Conservation (phyloP, 2,888 invertebrate genomes). For the Tipula helvola region DNA sequence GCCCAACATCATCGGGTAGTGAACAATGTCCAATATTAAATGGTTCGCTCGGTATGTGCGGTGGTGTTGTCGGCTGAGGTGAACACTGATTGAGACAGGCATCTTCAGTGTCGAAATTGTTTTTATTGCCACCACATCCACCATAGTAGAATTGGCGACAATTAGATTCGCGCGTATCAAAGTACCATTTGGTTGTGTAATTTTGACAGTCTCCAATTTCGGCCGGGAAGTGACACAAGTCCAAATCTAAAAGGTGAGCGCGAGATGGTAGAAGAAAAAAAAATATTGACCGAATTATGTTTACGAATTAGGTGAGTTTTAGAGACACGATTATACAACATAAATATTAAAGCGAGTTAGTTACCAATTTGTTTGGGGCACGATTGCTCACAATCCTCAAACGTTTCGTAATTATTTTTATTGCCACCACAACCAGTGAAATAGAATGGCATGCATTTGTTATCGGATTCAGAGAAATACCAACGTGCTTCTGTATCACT, state of each 20-base stretch:
- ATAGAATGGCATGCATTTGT: conserved; percentile 85
- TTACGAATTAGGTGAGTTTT: background rate
- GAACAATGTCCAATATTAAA: conserved; percentile 50
- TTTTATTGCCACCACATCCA: conserved; percentile 85
- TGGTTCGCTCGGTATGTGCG: conserved; percentile 16
- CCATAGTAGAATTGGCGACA: conserved; percentile 80
- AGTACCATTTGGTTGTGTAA: conserved; percentile 70
- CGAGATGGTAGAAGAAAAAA: background rate
- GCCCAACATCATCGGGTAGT: conserved; percentile 50
- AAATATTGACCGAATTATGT: background rate
- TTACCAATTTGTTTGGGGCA: conserved; percentile 74
- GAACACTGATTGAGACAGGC: conserved; percentile 56
- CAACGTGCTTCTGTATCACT: conserved; percentile 62
- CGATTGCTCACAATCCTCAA: conserved; percentile 57
- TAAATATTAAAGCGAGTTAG: background rate
- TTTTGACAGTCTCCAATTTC: conserved; percentile 64
- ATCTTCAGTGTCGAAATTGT: conserved; percentile 61
- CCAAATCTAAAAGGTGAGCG: conserved; percentile 38
- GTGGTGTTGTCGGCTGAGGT: conserved; percentile 33
- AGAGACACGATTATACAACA: too few species aligned
- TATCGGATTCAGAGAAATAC: conserved; percentile 73
- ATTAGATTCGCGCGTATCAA: conserved; percentile 55
- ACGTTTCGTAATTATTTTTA: conserved; percentile 67
- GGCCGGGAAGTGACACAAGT: conserved; percentile 62
- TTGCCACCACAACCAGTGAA: conserved; percentile 88